Evolutionary conservation across 2,797 vertebrate species (phyloP).

Genomic region (Alauda arvensis): DNA sequence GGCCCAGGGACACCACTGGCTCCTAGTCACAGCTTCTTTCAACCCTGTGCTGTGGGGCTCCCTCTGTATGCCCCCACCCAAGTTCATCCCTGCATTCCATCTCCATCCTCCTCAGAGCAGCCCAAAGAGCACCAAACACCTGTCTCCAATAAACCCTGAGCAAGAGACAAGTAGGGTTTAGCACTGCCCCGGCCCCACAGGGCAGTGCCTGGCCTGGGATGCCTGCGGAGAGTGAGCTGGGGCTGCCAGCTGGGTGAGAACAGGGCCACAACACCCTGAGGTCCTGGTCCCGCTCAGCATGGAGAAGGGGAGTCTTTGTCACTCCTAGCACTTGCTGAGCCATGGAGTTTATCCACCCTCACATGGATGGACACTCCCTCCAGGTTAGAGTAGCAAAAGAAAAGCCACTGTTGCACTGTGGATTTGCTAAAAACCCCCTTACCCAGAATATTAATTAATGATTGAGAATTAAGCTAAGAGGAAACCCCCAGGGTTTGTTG

Average conservation of each 20-base stretch:
- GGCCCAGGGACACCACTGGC: rapidly evolving
- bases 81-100: neutral
- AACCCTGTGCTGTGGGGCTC: neutral
- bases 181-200: neutral
- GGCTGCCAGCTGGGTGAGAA: neutral
- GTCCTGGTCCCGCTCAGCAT: neutral
- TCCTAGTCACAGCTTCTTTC: neutral
- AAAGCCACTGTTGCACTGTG: neutral
- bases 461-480: neutral
- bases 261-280: rapidly evolving
- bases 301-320: rapidly evolving
- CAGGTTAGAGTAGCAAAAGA: neutral
- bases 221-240: rapidly evolving
- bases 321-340: neutral
- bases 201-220: neutral
- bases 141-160: neutral
- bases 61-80: rapidly evolving
- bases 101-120: neutral
- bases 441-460: neutral
- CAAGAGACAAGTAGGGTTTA: neutral
- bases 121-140: neutral
- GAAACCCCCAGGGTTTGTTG: rapidly evolving
- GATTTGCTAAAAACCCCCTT: neutral
- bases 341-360: rapidly evolving
- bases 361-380: neutral